Percentiles rank a stretch among this genome's conserved stretches.
phyloP scores from a whole-genome alignment of 2,113 vertebrate genomes.

The Chaetodon trifascialis region DNA sequence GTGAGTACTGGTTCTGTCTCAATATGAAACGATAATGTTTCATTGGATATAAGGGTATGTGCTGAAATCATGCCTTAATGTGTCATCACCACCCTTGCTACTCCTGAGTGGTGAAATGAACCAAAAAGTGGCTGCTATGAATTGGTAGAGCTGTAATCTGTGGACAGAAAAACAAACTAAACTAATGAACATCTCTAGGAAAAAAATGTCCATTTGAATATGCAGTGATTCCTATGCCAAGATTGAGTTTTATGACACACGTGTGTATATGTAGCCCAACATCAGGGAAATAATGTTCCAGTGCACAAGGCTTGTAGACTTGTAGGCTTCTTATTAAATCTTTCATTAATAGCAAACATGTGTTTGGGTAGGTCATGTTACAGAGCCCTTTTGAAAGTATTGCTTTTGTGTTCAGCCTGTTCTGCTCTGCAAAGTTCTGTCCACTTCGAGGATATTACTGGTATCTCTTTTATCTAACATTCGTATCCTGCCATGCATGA shows the following conservation, averaged over 20 bases:
- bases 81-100: background rate
- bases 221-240: background rate
- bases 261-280: background rate
- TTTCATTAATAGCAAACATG: background rate
- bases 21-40: background rate
- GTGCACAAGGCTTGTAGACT: background rate
- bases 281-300: background rate
- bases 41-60: background rate
- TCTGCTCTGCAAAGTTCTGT: constrained; percentile 4
- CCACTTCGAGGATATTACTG: background rate
- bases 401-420: background rate
- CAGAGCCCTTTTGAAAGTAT: background rate
- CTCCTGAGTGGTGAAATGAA: background rate
- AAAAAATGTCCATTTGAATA: background rate
- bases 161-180: background rate
- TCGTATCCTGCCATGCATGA: constrained; percentile 31
- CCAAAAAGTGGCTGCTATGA: background rate
- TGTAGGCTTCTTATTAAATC: background rate
- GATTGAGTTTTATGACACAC: background rate
- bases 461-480: constrained; percentile 28
- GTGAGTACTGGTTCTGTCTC: constrained; percentile 65
- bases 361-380: background rate
- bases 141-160: background rate
- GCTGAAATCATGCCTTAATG: background rate
- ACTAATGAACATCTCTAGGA: background rate